Conservation (phyloP, 92 coral and sea anemone species). For the Ricordea florida region DNA sequence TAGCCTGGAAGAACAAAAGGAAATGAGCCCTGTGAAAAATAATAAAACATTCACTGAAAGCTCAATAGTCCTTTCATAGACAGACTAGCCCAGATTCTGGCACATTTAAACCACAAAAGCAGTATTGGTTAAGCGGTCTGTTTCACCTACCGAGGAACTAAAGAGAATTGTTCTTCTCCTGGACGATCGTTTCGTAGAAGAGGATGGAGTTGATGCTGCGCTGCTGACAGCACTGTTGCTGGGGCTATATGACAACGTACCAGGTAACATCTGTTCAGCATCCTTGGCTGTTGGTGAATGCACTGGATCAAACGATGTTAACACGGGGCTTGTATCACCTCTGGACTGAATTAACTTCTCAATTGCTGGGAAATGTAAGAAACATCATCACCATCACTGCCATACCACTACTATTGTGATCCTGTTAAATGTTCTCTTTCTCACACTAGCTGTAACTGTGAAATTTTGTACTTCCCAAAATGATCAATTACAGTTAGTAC, state of each 20-base stretch:
- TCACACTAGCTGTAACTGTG: too few species aligned
- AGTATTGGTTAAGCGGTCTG: background rate
- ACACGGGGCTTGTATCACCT: conserved; percentile 78
- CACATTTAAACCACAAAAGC: too few species aligned
- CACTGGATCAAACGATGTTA: conserved; percentile 90
- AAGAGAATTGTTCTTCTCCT: conserved; percentile 94
- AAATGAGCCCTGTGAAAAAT: too few species aligned
- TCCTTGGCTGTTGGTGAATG: conserved; percentile 82
- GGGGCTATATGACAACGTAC: conserved; percentile 67
- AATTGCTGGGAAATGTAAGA: conserved; percentile 54
- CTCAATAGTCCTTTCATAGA: too few species aligned
- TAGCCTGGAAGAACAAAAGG: too few species aligned
- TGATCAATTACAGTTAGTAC: too few species aligned
- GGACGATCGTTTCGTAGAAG: conserved; percentile 78
- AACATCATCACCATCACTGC: too few species aligned
- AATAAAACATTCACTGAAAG: too few species aligned
- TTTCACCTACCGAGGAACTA: conserved; percentile 52
- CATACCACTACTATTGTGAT: too few species aligned
- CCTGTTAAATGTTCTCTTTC: too few species aligned
- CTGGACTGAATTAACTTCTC: conserved; percentile 92
- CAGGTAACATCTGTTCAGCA: conserved; percentile 33
- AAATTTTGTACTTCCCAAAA: too few species aligned
- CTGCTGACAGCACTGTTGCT: conserved; percentile 76
- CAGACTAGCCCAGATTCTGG: too few species aligned
- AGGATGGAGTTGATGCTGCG: conserved; percentile 84